Evolutionary conservation across 2,113 vertebrate species (phyloP).

Genomic region (Gallinago media): DNA sequence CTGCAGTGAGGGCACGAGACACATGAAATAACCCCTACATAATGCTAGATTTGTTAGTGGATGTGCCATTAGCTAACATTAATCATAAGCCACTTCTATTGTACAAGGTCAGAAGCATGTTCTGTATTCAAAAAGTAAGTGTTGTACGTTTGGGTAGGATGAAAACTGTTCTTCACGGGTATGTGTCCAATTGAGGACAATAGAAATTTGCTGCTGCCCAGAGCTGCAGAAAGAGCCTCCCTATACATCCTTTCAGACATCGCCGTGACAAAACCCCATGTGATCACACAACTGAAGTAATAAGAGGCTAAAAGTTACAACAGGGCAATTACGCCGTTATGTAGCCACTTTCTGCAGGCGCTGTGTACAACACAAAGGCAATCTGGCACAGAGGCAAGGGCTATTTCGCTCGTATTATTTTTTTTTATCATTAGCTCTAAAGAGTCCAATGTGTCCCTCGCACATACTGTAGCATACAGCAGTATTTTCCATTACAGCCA

Average conservation of each 20-base stretch:
- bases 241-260: not conserved
- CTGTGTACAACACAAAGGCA: not conserved
- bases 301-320: not conserved
- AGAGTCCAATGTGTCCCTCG: not conserved
- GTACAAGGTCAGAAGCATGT: constrained; percentile 3
- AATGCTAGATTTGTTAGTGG: not conserved
- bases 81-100: not conserved
- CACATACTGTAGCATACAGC: not conserved
- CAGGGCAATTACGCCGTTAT: not conserved
- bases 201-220: not conserved
- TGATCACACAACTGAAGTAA: not conserved
- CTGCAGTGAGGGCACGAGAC: not conserved
- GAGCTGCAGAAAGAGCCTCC: not conserved
- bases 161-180: not conserved
- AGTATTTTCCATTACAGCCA: not conserved
- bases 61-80: constrained; percentile 11
- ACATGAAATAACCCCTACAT: not conserved
- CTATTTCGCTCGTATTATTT: not conserved
- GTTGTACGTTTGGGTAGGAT: not conserved
- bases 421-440: not conserved
- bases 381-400: not conserved
- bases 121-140: not conserved
- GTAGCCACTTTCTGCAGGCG: not conserved
- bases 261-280: not conserved
- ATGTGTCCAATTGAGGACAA: constrained; percentile 28